Conservation (phyloP, 37 sponge, comb jelly and placozoan genomes). For the Axinella damicornis region DNA sequence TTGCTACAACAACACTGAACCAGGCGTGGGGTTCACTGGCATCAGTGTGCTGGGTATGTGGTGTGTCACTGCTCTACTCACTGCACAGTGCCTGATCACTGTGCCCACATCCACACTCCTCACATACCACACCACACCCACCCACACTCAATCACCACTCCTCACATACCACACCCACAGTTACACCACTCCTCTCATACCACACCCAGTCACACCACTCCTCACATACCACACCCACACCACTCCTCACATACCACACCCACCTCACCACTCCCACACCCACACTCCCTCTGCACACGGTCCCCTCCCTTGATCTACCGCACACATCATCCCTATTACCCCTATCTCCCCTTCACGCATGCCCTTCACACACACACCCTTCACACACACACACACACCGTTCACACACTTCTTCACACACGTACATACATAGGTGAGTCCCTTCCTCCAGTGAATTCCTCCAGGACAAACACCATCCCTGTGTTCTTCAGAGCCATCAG, state of each 20-base stretch:
- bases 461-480: background rate
- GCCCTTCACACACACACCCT: background rate
- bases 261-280: no score
- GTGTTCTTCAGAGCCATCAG: constrained; percentile 7
- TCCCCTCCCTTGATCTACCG: no score
- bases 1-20: constrained; percentile 33
- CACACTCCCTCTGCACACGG: no score
- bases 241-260: no score
- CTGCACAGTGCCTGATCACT: background rate
- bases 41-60: constrained; percentile 20
- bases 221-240: no score
- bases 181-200: no score
- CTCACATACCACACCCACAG: background rate
- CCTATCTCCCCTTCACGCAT: no score
- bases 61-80: background rate
- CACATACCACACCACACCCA: background rate
- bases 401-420: background rate
- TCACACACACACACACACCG: background rate
- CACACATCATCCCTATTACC: no score
- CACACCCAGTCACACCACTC: no score
- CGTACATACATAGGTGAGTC: background rate
- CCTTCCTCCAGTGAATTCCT: background rate
- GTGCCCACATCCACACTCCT: background rate
- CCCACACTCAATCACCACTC: background rate
- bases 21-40: constrained; percentile 50